These are phyloP conservation scores for Physella acuta DNA, from an alignment of 1,140 invertebrate genomes.

Conservation along the genomic window DNA sequence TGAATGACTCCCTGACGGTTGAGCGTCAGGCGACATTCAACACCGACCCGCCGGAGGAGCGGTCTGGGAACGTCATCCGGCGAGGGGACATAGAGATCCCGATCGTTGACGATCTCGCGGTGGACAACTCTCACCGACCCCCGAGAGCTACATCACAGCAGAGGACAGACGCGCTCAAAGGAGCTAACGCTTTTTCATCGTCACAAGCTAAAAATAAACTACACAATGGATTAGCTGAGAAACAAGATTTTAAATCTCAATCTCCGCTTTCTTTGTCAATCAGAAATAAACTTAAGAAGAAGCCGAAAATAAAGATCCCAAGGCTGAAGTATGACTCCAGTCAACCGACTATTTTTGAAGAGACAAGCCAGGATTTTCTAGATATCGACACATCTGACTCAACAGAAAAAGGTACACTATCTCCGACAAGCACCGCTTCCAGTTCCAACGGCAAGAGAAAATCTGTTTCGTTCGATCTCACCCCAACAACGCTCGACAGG, in stretches of 20 bases:
- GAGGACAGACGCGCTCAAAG: background rate
- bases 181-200: too few species aligned
- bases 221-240: background rate
- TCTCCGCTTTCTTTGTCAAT: background rate
- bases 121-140: background rate
- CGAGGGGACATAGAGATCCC: conserved; percentile 10
- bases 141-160: background rate
- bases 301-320: conserved; percentile 9
- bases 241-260: background rate
- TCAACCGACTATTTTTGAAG: conserved; percentile 12
- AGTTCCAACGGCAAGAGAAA: too few species aligned
- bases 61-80: background rate
- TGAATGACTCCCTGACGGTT: background rate
- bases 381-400: too few species aligned
- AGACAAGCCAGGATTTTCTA: conserved; percentile 13
- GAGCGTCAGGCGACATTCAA: conserved; percentile 16
- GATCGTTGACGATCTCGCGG: background rate
- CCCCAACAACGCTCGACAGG: too few species aligned
- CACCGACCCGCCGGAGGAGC: background rate
- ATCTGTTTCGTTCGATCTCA: too few species aligned
- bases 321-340: background rate
- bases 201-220: too few species aligned
- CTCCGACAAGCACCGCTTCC: too few species aligned
- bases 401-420: too few species aligned
- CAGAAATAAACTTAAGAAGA: conserved; percentile 1